Percentiles rank a stretch among this genome's conserved stretches.
Conservation (phyloP, 2,888 invertebrate genomes). For the Scrobipalpa costella region DNA sequence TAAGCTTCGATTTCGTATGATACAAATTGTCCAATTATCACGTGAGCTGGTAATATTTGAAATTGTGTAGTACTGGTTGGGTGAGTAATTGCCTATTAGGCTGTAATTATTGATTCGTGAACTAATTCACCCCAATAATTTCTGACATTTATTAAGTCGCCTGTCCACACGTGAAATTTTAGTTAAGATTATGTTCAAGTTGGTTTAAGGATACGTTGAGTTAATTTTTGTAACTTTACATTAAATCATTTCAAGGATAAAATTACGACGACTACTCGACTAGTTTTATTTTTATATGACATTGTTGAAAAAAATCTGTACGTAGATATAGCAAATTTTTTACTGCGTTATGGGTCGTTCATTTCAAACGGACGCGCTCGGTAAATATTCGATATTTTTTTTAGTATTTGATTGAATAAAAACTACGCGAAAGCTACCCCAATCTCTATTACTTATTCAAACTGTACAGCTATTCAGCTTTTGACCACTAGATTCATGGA, state of each 20-base stretch:
- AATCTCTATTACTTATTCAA: background rate
- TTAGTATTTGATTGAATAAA: background rate
- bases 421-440: background rate
- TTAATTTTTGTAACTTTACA: too few relatives aligned
- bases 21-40: slow-evolving; percentile 5
- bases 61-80: background rate
- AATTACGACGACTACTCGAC: too few relatives aligned
- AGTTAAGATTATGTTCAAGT: background rate
- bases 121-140: background rate
- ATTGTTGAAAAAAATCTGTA: too few relatives aligned
- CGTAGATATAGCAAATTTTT: background rate
- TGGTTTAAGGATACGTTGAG: too few relatives aligned
- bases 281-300: too few relatives aligned
- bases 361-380: background rate
- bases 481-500: background rate
- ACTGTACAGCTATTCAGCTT: slow-evolving; percentile 3
- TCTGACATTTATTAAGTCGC: background rate
- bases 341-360: background rate
- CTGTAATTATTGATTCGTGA: slow-evolving; percentile 9
- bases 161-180: slow-evolving; percentile 11
- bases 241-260: too few relatives aligned
- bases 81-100: slow-evolving; percentile 16
- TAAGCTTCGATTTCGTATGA: background rate
- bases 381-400: slow-evolving; percentile 4
- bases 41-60: slow-evolving; percentile 2